These are phyloP conservation scores for Sylvicola cinctus DNA, from an alignment of 2,888 invertebrate genomes.

Conservation along the genomic window DNA sequence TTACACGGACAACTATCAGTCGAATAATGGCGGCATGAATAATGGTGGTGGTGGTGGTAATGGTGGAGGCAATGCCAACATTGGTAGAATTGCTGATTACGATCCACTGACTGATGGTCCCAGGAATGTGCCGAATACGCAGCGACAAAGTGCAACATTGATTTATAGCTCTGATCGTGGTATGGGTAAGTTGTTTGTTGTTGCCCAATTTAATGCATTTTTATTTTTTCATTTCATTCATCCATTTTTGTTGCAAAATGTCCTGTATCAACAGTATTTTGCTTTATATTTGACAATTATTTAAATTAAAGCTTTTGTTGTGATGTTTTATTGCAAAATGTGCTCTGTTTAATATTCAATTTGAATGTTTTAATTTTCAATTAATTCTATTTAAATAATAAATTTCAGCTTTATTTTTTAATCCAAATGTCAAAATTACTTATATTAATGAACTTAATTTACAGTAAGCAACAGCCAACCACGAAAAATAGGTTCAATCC, in stretches of 20 bases:
- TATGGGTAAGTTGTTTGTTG: constrained; percentile 40
- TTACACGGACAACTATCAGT: too few species aligned
- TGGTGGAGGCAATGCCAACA: constrained; percentile 18
- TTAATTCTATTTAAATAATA: too few species aligned
- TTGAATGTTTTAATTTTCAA: too few species aligned
- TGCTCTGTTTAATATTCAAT: too few species aligned
- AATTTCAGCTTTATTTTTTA: too few species aligned
- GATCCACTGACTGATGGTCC: constrained; percentile 56
- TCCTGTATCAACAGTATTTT: too few species aligned
- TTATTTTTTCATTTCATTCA: constrained; percentile 3
- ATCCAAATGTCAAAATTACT: too few species aligned
- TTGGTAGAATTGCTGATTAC: constrained; percentile 62
- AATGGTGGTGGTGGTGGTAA: constrained; percentile 10
- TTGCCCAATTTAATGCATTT: constrained; percentile 5
- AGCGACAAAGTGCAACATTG: constrained; percentile 58
- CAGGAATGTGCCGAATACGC: constrained; percentile 46
- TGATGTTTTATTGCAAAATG: too few species aligned
- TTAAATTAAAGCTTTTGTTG: too few species aligned
- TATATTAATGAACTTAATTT: constrained; percentile 15
- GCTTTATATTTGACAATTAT: too few species aligned
- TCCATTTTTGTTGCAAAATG: constrained; percentile 3
- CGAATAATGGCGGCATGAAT: too few species aligned
- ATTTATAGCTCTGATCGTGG: constrained; percentile 65
- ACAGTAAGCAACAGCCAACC: constrained; percentile 24
- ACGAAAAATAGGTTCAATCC: constrained; percentile 70